Percentiles rank a stretch among this genome's conserved stretches.
These are phyloP conservation scores for Schrankia costaestrigalis DNA, from an alignment of 2,888 invertebrate genomes.

Conservation along the genomic window DNA sequence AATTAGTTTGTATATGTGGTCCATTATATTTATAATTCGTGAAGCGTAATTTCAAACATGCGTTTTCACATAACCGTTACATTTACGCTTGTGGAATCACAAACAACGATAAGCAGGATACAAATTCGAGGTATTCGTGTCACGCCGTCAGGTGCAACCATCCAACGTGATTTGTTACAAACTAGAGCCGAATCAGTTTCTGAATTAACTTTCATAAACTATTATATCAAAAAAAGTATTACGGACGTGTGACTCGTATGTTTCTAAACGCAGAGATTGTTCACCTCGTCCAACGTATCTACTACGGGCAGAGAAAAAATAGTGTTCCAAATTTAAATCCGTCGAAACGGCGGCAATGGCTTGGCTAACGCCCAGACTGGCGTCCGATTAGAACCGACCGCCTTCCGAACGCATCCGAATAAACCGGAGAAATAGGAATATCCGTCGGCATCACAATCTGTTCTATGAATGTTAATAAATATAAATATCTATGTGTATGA, in stretches of 20 bases:
- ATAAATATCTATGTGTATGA: constrained; percentile 5
- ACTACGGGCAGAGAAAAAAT: constrained; percentile 62
- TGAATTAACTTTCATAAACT: constrained; percentile 3
- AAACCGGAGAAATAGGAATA: constrained; percentile 37
- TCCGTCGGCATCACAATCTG: constrained; percentile 17
- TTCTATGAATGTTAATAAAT: constrained; percentile 1
- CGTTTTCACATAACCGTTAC: constrained; percentile 61
- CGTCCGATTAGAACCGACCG: constrained; percentile 52
- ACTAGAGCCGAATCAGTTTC: constrained; percentile 6
- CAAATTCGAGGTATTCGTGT: constrained; percentile 53
- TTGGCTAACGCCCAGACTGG: constrained; percentile 74
- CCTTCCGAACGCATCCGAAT: constrained; percentile 55
- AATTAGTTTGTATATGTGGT: constrained; percentile 1
- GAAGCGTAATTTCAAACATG: constrained; percentile 39
- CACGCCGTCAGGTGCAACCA: constrained; percentile 46
- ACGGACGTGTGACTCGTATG: constrained; percentile 16
- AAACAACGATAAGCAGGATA: constrained; percentile 56
- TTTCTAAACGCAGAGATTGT: constrained; percentile 65
- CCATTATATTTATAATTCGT: constrained; percentile 29
- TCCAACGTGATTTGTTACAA: constrained; percentile 31
- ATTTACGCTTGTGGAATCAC: constrained; percentile 55
- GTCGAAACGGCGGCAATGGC: constrained; percentile 66
- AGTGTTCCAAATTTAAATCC: constrained; percentile 76
- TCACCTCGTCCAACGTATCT: constrained; percentile 69
- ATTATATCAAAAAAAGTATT: constrained; percentile 3